Conservation (phyloP, 2,797 vertebrate species). For the Aphelocoma californica region DNA sequence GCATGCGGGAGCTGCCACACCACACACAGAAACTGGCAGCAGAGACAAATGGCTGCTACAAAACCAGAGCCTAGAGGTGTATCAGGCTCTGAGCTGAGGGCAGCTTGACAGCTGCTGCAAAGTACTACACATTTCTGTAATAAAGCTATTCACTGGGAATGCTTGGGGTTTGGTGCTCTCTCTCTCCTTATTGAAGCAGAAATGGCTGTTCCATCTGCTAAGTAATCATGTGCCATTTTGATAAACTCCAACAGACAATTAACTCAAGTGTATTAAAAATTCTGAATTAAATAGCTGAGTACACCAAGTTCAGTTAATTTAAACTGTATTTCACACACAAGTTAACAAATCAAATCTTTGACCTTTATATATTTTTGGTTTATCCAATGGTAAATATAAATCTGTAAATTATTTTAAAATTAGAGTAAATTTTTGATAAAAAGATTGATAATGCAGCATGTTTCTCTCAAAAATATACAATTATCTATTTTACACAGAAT, state of each 20-base stretch:
- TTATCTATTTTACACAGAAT: conserved; percentile 75
- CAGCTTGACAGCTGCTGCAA: conserved; percentile 15
- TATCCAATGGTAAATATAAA: conserved; percentile 69
- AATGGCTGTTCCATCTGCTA: neutral
- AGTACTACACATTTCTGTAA: neutral
- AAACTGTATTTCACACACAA: conserved; percentile 35
- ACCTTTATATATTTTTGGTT: conserved; percentile 68
- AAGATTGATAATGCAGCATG: conserved; percentile 72
- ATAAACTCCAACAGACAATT: neutral
- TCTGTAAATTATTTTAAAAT: conserved; percentile 73
- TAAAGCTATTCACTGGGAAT: conserved; percentile 27
- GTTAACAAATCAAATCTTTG: conserved; percentile 34
- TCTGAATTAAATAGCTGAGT: conserved; percentile 36
- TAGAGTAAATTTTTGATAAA: conserved; percentile 67
- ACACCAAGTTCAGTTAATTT: conserved; percentile 1
- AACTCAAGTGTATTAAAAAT: neutral
- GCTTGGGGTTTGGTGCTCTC: neutral
- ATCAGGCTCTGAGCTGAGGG: conserved; percentile 25
- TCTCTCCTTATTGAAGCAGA: neutral
- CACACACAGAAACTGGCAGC: neutral
- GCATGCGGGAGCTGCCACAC: neutral
- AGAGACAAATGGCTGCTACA: neutral
- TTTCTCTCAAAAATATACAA: conserved; percentile 80
- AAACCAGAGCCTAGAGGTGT: conserved; percentile 31
- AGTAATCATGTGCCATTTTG: neutral